Percentiles rank a stretch among this genome's conserved stretches.
phyloP scores from a whole-genome alignment of 2,113 vertebrate species.

The Vidua macroura region DNA sequence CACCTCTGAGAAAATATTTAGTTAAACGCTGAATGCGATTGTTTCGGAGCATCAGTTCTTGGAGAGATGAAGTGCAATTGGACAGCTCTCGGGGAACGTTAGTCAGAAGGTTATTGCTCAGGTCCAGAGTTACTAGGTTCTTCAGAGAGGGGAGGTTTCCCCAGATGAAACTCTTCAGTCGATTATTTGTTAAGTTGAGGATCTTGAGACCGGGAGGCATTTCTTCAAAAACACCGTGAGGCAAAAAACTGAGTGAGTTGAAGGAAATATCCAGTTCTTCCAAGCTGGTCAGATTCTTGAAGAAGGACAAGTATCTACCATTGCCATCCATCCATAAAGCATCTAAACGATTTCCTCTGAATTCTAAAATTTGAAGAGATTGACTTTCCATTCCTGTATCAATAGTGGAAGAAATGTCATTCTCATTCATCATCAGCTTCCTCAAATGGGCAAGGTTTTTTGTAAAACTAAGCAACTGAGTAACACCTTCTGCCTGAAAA shows the following conservation, averaged over 20 bases:
- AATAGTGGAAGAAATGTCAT: constrained; percentile 86
- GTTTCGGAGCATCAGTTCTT: constrained; percentile 76
- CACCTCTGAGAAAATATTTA: constrained; percentile 80
- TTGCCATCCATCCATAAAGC: constrained; percentile 88
- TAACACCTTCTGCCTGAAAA: constrained; percentile 90
- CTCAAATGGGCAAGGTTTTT: constrained; percentile 76
- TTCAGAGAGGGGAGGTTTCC: constrained; percentile 63
- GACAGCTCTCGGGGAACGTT: constrained; percentile 77
- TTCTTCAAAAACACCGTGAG: constrained; percentile 64
- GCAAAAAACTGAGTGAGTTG: constrained; percentile 85
- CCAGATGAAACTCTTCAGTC: constrained; percentile 81
- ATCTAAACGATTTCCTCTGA: constrained; percentile 87
- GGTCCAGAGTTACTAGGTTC: constrained; percentile 81
- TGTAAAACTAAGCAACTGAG: constrained; percentile 86
- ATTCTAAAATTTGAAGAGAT: constrained; percentile 84
- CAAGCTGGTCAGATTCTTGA: constrained; percentile 80
- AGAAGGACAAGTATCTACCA: constrained; percentile 79
- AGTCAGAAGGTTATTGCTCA: constrained; percentile 82
- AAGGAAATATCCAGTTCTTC: constrained; percentile 85
- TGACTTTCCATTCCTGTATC: constrained; percentile 83
- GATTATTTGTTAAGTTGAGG: constrained; percentile 81
- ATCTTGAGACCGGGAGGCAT: constrained; percentile 79
- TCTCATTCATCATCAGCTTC: constrained; percentile 87
- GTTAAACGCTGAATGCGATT: constrained; percentile 80
- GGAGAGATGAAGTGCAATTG: constrained; percentile 78